phyloP scores from a whole-genome alignment of 2,888 invertebrate genomes.

The Bembecia ichneumoniformis region DNA sequence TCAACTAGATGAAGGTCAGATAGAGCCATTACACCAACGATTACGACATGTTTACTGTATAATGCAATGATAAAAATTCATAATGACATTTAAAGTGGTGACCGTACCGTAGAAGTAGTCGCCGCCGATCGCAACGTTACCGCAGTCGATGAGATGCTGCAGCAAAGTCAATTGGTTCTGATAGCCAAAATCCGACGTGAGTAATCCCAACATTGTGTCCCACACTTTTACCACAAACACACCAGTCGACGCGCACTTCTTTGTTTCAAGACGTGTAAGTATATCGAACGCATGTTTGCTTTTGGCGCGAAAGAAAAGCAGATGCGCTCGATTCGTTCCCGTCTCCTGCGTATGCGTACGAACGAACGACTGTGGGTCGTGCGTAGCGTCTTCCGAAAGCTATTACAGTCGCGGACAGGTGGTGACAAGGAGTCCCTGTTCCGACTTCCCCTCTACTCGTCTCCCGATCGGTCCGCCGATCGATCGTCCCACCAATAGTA shows the following conservation, averaged over 20 bases:
- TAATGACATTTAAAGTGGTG: neutral
- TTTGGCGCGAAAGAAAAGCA: constrained; percentile 55
- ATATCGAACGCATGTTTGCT: constrained; percentile 24
- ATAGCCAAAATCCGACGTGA: constrained; percentile 55
- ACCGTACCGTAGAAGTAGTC: constrained; percentile 40
- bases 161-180: constrained; percentile 52
- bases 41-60: too few relatives aligned
- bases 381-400: constrained; percentile 49
- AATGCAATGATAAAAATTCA: too few relatives aligned
- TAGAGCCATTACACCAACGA: too few relatives aligned
- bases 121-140: constrained; percentile 49
- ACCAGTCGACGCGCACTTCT: constrained; percentile 7
- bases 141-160: constrained; percentile 60
- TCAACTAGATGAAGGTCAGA: too few relatives aligned
- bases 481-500: constrained; percentile 24
- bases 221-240: constrained; percentile 5
- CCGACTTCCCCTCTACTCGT: constrained; percentile 50
- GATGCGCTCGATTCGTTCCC: constrained; percentile 52
- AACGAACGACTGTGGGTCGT: constrained; percentile 28
- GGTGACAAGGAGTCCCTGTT: constrained; percentile 56
- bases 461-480: constrained; percentile 20
- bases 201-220: constrained; percentile 54
- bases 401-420: constrained; percentile 58
- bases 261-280: constrained; percentile 9
- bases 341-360: too few relatives aligned